A percentile compares a stretch with the other conserved stretches of the same genome.
phyloP scores from a whole-genome alignment of 2,888 invertebrate genomes.

The Apotomis turbidana region DNA sequence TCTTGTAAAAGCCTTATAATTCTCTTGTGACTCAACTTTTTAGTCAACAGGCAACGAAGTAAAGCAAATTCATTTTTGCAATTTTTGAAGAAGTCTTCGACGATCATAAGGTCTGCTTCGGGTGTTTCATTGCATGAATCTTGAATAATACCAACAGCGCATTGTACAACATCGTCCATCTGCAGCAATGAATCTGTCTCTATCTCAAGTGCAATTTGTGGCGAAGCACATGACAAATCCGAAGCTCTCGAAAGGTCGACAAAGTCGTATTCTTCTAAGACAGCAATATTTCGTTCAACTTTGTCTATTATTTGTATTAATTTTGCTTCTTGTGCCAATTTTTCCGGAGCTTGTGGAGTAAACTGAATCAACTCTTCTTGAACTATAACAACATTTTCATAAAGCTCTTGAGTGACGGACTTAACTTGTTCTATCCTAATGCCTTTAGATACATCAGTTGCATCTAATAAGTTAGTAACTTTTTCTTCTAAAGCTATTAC shows the following conservation, averaged over 20 bases:
- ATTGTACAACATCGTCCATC: constrained; percentile 63
- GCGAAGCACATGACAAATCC: constrained; percentile 58
- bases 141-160: constrained; percentile 62
- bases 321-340: constrained; percentile 62
- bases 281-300: constrained; percentile 69
- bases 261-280: constrained; percentile 69
- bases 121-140: constrained; percentile 57
- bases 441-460: constrained; percentile 59
- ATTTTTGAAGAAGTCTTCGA: constrained; percentile 67
- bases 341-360: constrained; percentile 54
- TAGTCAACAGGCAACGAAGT: constrained; percentile 61
- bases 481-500: constrained; percentile 55
- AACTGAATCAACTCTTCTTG: constrained; percentile 70
- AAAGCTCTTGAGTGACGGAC: constrained; percentile 63
- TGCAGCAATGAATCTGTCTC: constrained; percentile 62
- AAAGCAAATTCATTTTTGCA: constrained; percentile 69
- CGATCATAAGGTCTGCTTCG: constrained; percentile 59
- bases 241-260: constrained; percentile 65
- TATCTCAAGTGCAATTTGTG: constrained; percentile 59
- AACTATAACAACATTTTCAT: constrained; percentile 58
- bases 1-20: constrained; percentile 70
- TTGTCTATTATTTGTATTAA: constrained; percentile 67
- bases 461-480: constrained; percentile 60
- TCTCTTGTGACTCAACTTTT: constrained; percentile 65
- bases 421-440: constrained; percentile 65